Evolutionary conservation across 2,888 invertebrate genomes (phyloP), one percentile per base, ranked within the genome.

Genomic region (Chrysolina haemoptera): DNA sequence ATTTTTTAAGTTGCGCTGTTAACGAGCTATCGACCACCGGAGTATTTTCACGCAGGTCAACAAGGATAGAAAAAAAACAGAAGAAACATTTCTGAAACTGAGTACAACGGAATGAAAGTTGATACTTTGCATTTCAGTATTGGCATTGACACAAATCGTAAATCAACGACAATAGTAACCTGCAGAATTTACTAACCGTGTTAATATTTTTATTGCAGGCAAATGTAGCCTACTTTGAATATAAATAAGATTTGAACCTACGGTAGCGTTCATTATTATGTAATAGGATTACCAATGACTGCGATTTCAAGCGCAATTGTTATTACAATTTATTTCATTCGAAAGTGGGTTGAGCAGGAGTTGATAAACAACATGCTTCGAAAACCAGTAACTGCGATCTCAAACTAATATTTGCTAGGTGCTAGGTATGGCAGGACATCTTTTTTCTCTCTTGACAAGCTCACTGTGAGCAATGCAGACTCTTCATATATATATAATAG

Each of bases 201-300:
- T 65, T 66, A 62, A 62, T 70, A 66, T 70, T 74, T 70, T 74
- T 74, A 62, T 40, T 20, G 67, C 18, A n/a, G 63, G 67, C 62
- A 70, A 70, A 74, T 74, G 71, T 68, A 68, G 71, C 59, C 70
- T 74, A 70, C 70, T 70, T 67, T 68, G 70, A 71, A 74, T 71
- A 68, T 74, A 74, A 74, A 74, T 74, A 68, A 67, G 73, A 71
- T 68, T 62, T 20, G 62, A 70, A 64, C 70, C 71, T 70, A 74
- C 74, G 64, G 74, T 74, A 74, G 74, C 74, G 55, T 63, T 71
- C 74, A 67, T 62, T 63, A 50, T 70, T 71, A 67, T 48, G 74
- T 74, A 70, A 74, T 74, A 53, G 70, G 67, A 74, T 70, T 67
- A 67, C 67, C 62, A 70, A 70, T 73, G 73, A 68, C 70, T 67